A percentile compares a stretch with the other conserved stretches of the same genome.
Evolutionary conservation across 2,888 invertebrate species (phyloP).

Genomic region (Trisateles emortualis): DNA sequence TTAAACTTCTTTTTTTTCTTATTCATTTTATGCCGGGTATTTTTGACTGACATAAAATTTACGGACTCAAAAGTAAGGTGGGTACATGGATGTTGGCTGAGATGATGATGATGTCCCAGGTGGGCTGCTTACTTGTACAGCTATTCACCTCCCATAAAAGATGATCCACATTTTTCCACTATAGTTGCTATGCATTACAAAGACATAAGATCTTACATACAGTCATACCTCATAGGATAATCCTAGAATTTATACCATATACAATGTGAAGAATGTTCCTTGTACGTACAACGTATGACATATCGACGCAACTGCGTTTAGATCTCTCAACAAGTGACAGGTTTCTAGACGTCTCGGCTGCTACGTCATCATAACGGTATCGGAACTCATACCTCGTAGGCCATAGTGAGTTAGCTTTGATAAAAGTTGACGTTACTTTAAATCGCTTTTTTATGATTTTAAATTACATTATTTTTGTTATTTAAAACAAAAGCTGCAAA

Average conservation of each 20-base stretch:
- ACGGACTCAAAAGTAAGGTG: too few species aligned
- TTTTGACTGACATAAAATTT: too few species aligned
- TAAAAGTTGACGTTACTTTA: not conserved
- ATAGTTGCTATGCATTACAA: not conserved
- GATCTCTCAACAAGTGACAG: constrained; percentile 9
- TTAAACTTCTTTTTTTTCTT: too few species aligned
- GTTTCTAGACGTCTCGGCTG: constrained; percentile 8
- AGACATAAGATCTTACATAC: not conserved
- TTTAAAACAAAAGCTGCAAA: too few species aligned
- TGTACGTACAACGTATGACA: not conserved
- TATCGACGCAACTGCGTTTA: constrained; percentile 2
- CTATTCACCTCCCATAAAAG: too few species aligned
- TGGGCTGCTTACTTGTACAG: too few species aligned
- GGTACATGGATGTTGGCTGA: too few species aligned
- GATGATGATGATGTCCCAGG: too few species aligned
- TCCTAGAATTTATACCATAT: constrained; percentile 1
- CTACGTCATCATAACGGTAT: constrained; percentile 13
- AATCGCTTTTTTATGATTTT: not conserved
- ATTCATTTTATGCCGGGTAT: too few species aligned
- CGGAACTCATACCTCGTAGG: not conserved
- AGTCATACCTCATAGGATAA: not conserved
- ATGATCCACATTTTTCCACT: too few species aligned
- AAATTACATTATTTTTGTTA: not conserved
- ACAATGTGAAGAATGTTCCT: constrained; percentile 2
- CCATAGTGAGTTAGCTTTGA: not conserved